Base-by-base conservation (phyloP, 2,113 vertebrate genomes). In the Salminus brasiliensis region DNA sequence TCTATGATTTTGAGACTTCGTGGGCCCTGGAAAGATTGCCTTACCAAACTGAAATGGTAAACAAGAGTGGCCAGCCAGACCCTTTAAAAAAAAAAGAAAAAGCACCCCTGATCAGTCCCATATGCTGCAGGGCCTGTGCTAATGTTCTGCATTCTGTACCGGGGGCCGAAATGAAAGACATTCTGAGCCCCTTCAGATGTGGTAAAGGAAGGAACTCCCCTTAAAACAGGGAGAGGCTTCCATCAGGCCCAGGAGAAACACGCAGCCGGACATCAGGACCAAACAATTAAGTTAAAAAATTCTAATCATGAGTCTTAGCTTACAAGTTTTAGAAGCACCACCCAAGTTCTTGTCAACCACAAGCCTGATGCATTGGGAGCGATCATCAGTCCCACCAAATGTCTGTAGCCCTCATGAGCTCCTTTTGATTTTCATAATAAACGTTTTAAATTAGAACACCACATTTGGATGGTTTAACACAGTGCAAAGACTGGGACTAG, bases 61-160 rank as follows among this genome's bases (percentile, higher is more conserved):
- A 89, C 88, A 88, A 89, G 89, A 92, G 91, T 89, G 81, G 86
- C 89, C 87, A 72, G 65, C 55, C 86, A 66, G 55, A 21, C 43
- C 34, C 8, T 9, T 15, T n/a, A 36, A 66, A 65, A 65, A 36
- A 21, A 65, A 91, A 91, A 89, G 91, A 88, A 91, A 91, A 93
- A 91, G 91, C 83, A 80, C 15, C 83, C 81, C 71, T 93, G 90
- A 94, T 93, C 87, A 91, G 83, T 91, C 82, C 93, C 93, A 93
- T 89, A 93, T 94, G 92, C 49, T 82, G 83, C 80, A 78, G 85
- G 90, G 87, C 85, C 91, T 90, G 23, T 15, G 23, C 29, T 67
- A 49, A 49, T 36, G 29, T 74, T 63, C 62, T 5, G 12, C 65
- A 32, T 77, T 80, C 78, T 82, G 70, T 47, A 72, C 76, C 68